Evolutionary conservation across 1,140 invertebrate species (phyloP).

Genomic region (Drosophila pachea): DNA sequence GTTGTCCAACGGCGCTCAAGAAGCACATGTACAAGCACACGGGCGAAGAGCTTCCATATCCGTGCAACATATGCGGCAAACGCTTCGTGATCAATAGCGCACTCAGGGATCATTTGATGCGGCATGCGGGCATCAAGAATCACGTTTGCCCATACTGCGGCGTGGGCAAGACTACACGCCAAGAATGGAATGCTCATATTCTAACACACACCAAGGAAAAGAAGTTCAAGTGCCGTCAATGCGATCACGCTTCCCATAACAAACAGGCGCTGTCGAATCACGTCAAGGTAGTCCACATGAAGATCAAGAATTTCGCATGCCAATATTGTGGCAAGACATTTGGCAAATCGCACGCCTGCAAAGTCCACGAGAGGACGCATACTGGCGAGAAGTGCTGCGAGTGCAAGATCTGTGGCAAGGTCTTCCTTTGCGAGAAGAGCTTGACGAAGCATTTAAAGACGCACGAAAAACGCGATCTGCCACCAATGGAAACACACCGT

Average conservation of each 20-base stretch:
- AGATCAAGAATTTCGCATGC: slow-evolving; percentile 75
- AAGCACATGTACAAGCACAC: slow-evolving; percentile 81
- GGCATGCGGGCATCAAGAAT: slow-evolving; percentile 76
- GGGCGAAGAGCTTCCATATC: slow-evolving; percentile 81
- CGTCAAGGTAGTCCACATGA: slow-evolving; percentile 74
- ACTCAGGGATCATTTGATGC: slow-evolving; percentile 71
- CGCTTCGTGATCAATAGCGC: slow-evolving; percentile 73
- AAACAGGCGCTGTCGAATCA: slow-evolving; percentile 71
- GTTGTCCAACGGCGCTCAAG: slow-evolving; percentile 74
- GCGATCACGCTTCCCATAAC: slow-evolving; percentile 73
- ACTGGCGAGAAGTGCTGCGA: slow-evolving; percentile 80
- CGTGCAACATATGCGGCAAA: slow-evolving; percentile 81
- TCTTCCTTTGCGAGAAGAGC: slow-evolving; percentile 75
- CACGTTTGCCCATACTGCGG: slow-evolving; percentile 76
- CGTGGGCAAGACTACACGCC: slow-evolving; percentile 71
- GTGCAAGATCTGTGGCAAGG: slow-evolving; percentile 74
- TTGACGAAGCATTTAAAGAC: slow-evolving; percentile 75
- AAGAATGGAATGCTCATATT: slow-evolving; percentile 77
- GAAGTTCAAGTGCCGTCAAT: slow-evolving; percentile 73
- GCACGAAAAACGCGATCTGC: slow-evolving; percentile 72
- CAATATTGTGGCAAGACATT: slow-evolving; percentile 77
- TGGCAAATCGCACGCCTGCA: slow-evolving; percentile 74
- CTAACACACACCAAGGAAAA: slow-evolving; percentile 75
- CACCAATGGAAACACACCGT: slow-evolving; percentile 55
- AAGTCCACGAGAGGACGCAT: slow-evolving; percentile 74